These are phyloP conservation scores for Bovichtus variegatus DNA, from an alignment of 2,797 vertebrate species.

Conservation along the genomic window DNA sequence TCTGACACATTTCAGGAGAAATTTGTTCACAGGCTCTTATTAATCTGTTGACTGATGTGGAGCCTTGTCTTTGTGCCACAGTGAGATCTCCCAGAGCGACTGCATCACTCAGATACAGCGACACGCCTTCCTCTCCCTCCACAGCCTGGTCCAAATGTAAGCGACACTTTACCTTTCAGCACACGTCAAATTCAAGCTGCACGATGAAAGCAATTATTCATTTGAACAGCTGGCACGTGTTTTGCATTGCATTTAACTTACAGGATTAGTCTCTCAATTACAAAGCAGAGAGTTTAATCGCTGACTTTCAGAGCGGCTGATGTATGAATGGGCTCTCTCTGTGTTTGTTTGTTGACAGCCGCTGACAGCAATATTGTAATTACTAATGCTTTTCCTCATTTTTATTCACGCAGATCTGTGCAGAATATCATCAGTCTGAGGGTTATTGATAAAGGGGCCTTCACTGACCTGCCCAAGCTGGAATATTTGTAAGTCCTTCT, in stretches of 20 bases:
- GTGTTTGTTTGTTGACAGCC: conserved; percentile 48
- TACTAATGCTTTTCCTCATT: conserved; percentile 41
- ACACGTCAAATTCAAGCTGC: conserved; percentile 32
- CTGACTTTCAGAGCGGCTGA: conserved; percentile 51
- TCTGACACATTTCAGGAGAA: conserved; percentile 16
- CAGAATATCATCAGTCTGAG: conserved; percentile 90
- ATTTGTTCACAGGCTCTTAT: conserved; percentile 36
- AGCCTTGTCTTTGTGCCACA: conserved; percentile 63
- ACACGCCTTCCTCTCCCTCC: conserved; percentile 82
- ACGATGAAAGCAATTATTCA: conserved; percentile 45
- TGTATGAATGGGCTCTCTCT: conserved; percentile 18
- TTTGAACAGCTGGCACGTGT: conserved; percentile 50
- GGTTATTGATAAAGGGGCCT: conserved; percentile 88
- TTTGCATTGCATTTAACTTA: conserved; percentile 55
- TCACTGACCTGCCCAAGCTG: conserved; percentile 91
- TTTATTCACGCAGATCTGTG: conserved; percentile 82
- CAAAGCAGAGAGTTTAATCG: conserved; percentile 61
- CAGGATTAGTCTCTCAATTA: conserved; percentile 58
- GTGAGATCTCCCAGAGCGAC: conserved; percentile 84
- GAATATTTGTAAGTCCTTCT: conserved; percentile 90
- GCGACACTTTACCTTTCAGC: conserved; percentile 51
- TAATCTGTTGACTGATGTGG: conserved; percentile 44
- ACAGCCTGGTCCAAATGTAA: conserved; percentile 84
- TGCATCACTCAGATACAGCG: conserved; percentile 76
- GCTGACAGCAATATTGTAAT: conserved; percentile 51